Conservation (phyloP, 2,888 invertebrate species). For the Hydraecia micacea region DNA sequence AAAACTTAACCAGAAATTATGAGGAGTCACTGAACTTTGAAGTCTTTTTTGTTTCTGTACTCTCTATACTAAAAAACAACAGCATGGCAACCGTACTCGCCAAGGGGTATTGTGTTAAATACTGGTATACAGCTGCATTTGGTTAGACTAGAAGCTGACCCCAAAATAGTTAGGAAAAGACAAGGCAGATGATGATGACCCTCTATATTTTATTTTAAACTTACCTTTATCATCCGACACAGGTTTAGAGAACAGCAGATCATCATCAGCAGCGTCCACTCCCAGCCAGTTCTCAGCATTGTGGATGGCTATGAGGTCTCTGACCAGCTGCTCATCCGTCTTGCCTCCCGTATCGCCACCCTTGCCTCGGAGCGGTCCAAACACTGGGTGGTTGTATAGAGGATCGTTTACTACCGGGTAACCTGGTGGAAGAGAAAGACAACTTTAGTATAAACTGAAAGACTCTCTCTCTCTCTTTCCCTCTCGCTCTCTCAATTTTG, state of each 20-base stretch:
- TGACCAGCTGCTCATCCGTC: slow-evolving; percentile 96
- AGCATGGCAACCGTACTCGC: background rate
- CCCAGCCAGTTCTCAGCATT: slow-evolving; percentile 98
- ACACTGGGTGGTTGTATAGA: slow-evolving; percentile 98
- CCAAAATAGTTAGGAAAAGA: background rate
- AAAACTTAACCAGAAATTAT: background rate
- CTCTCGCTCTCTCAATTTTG: background rate
- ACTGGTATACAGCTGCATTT: background rate
- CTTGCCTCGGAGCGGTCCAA: slow-evolving; percentile 98
- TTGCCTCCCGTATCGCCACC: slow-evolving; percentile 97
- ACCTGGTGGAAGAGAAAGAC: slow-evolving; percentile 88
- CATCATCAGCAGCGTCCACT: slow-evolving; percentile 96
- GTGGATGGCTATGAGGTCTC: slow-evolving; percentile 97
- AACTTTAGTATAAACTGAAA: background rate
- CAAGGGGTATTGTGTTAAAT: background rate
- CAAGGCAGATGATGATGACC: no score
- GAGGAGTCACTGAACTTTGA: background rate
- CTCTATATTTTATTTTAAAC: background rate
- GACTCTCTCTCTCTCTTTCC: background rate
- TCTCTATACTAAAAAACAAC: background rate
- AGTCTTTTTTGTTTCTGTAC: no score
- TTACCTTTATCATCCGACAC: slow-evolving; percentile 92
- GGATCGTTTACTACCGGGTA: slow-evolving; percentile 99
- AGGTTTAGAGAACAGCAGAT: slow-evolving; percentile 95
- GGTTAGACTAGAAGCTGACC: background rate